phyloP scores from a whole-genome alignment of 2,888 invertebrate species.

The Protophormia terraenovae region DNA sequence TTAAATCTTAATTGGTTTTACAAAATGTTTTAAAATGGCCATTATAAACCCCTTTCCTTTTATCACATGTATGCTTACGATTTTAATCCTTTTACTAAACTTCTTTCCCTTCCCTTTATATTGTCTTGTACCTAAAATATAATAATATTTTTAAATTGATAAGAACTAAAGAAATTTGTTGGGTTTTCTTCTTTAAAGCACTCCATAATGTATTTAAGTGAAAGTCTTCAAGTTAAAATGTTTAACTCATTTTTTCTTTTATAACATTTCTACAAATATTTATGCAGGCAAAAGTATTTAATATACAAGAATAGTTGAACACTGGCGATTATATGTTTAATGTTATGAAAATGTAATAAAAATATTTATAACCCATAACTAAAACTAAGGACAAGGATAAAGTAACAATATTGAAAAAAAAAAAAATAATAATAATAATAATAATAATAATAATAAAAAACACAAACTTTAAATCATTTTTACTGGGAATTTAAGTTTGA shows the following conservation, averaged over 20 bases:
- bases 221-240: neutral
- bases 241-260: neutral
- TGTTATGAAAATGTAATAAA: neutral
- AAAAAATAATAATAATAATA: too few species aligned
- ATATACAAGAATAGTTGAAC: neutral
- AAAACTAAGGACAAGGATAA: neutral
- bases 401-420: neutral
- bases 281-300: neutral
- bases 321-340: neutral
- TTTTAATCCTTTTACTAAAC: too few species aligned
- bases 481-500: too few species aligned
- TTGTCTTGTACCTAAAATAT: neutral
- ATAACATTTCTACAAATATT: neutral
- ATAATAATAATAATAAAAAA: neutral
- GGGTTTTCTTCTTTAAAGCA: neutral
- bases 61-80: too few species aligned
- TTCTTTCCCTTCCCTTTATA: neutral
- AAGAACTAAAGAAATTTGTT: neutral
- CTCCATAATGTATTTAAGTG: neutral
- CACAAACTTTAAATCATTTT: neutral
- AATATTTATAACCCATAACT: neutral
- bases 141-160: too few species aligned
- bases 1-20: too few species aligned
- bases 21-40: too few species aligned
- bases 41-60: too few species aligned